Evolutionary conservation across 2,113 vertebrate genomes (phyloP).

Genomic region (Orthochromis indermauri): DNA sequence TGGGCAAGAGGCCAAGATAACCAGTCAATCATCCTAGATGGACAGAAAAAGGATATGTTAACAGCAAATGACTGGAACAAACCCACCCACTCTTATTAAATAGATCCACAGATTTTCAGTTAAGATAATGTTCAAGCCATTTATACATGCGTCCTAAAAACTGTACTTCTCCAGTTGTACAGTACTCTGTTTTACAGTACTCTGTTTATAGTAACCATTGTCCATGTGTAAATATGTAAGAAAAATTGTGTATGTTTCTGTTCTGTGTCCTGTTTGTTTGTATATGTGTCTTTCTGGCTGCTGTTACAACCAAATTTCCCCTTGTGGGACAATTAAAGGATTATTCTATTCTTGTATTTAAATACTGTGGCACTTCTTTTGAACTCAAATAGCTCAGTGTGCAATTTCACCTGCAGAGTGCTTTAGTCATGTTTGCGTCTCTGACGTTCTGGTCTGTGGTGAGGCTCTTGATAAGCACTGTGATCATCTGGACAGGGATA

Average conservation of each 20-base stretch:
- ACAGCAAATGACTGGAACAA: background rate
- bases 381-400: background rate
- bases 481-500: slow-evolving; percentile 97
- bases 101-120: background rate
- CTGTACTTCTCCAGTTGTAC: background rate
- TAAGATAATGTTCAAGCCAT: background rate
- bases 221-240: background rate
- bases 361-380: background rate
- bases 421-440: slow-evolving; percentile 95
- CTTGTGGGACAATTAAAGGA: background rate
- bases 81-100: background rate
- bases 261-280: background rate
- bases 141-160: background rate
- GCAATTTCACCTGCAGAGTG: slow-evolving; percentile 87
- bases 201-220: background rate
- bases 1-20: slow-evolving; percentile 96
- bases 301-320: background rate
- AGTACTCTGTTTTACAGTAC: background rate
- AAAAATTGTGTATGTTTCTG: background rate
- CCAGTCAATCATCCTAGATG: slow-evolving; percentile 96
- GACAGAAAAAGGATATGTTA: background rate
- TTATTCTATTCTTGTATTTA: background rate
- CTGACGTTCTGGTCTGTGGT: slow-evolving; percentile 96
- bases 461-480: slow-evolving; percentile 95
- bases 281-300: background rate